Conservation (phyloP, 2,888 invertebrate species). For the Cosmia trapezina region DNA sequence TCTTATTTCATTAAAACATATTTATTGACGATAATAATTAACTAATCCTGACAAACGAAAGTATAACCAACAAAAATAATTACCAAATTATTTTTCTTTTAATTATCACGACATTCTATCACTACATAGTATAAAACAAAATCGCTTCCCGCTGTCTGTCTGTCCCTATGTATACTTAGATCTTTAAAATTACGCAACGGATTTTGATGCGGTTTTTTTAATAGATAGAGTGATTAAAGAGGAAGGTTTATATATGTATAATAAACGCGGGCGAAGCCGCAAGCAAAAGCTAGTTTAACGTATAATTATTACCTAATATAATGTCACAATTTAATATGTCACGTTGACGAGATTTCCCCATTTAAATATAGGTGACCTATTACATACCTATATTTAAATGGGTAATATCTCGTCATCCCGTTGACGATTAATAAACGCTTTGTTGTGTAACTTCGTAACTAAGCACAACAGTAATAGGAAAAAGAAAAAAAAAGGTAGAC, state of each 20-base stretch:
- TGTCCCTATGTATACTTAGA: too few relatives aligned
- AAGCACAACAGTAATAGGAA: slow-evolving; percentile 43
- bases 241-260: too few relatives aligned
- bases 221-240: too few relatives aligned
- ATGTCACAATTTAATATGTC: neutral
- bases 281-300: too few relatives aligned
- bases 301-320: too few relatives aligned
- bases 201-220: too few relatives aligned
- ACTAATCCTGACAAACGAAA: neutral
- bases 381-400: neutral
- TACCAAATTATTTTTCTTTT: too few relatives aligned
- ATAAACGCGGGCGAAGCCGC: too few relatives aligned
- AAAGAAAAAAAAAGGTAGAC: slow-evolving; percentile 23
- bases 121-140: too few relatives aligned
- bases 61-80: neutral
- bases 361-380: neutral
- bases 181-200: too few relatives aligned
- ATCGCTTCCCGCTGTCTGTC: too few relatives aligned
- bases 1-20: neutral
- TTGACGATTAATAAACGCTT: slow-evolving; percentile 7
- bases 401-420: neutral
- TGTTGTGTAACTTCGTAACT: slow-evolving; percentile 49
- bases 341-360: neutral
- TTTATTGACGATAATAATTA: neutral
- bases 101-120: too few relatives aligned